These are phyloP conservation scores for Blera fallax DNA, from an alignment of 2,888 invertebrate genomes.

Conservation along the genomic window DNA sequence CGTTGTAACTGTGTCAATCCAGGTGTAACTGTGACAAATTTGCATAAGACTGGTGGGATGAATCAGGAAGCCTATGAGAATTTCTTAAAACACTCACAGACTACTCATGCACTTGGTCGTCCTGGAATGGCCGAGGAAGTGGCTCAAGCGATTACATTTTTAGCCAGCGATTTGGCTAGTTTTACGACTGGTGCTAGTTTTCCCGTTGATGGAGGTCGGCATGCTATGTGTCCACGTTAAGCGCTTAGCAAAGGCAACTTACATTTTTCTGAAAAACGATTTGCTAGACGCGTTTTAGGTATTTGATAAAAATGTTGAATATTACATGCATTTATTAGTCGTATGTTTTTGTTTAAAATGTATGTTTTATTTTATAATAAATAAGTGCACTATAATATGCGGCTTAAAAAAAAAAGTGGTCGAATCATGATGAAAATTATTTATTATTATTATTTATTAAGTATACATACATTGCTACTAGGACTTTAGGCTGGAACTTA, in stretches of 20 bases:
- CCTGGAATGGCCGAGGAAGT: constrained; percentile 93
- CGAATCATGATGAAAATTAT: too few relatives aligned
- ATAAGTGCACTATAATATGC: too few relatives aligned
- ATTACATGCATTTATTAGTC: constrained; percentile 30
- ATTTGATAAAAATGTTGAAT: too few relatives aligned
- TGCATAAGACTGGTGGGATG: constrained; percentile 94
- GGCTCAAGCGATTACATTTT: constrained; percentile 93
- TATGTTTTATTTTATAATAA: too few relatives aligned
- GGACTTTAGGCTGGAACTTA: too few relatives aligned
- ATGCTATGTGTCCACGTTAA: constrained; percentile 95
- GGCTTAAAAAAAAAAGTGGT: too few relatives aligned
- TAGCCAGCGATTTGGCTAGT: constrained; percentile 93
- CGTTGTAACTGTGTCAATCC: constrained; percentile 96
- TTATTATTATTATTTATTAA: too few relatives aligned
- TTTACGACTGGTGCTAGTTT: constrained; percentile 95
- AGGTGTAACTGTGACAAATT: constrained; percentile 92
- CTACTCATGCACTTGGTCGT: constrained; percentile 95
- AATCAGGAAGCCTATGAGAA: constrained; percentile 89
- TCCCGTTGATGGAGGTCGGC: constrained; percentile 97
- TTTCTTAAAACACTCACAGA: constrained; percentile 92
- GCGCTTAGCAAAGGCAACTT: too few relatives aligned
- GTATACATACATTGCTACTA: too few relatives aligned
- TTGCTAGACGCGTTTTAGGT: too few relatives aligned
- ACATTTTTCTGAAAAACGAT: too few relatives aligned
- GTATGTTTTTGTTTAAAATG: too few relatives aligned